Base-by-base conservation (phyloP, 2,888 invertebrate genomes). In the Stenchaetothrips biformis region DNA sequence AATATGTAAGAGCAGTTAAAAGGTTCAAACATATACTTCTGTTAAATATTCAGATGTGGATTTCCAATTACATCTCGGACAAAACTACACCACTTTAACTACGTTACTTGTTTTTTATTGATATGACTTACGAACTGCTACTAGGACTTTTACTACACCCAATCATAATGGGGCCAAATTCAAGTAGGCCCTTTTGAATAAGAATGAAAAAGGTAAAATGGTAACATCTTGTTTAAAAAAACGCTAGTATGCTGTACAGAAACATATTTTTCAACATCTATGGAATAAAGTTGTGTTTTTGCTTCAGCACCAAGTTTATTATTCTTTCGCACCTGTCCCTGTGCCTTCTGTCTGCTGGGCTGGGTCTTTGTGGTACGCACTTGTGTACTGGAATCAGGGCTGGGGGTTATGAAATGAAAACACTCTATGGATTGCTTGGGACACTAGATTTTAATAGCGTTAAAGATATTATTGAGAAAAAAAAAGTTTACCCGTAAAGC, bases 161-260 rank as follows among this genome's bases (percentile, higher is more conserved):
- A 74, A 74, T 74, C 67, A 74, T 74, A 21, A 74, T 74, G 67
- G 67, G 67, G 67, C 67, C 67, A 74, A 74, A 74, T 21, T 74
- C 67, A 21, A 74, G 67, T 74, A 48, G 49, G 49, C 49, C 49
- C 49, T 79, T 79, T 79, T 79, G 79, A 79, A 18, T n/a, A 49
- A 49, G 79, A 79, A 49, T 59, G 53, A 79, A 79, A 79, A 79
- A 79, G 59, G 49, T n/a, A 59, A 78, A 49, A 48, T 59, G 25
- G 59, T 27, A 48, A 47, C n/a, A 79, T 59, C 79, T 79, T 79
- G 79, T 59, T 48, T 79, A 18, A 79, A 79, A 59, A 37, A 79
- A 49, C 49, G 67, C 25, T 74, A 74, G 67, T 74, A 25, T 74
- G 67, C 67, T 74, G 67, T 74, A 74, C 67, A 74, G 67, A 74